A percentile compares a stretch with the other conserved stretches of the same genome.
phyloP scores from a whole-genome alignment of 2,113 vertebrate species.

The Alligator mississippiensis region DNA sequence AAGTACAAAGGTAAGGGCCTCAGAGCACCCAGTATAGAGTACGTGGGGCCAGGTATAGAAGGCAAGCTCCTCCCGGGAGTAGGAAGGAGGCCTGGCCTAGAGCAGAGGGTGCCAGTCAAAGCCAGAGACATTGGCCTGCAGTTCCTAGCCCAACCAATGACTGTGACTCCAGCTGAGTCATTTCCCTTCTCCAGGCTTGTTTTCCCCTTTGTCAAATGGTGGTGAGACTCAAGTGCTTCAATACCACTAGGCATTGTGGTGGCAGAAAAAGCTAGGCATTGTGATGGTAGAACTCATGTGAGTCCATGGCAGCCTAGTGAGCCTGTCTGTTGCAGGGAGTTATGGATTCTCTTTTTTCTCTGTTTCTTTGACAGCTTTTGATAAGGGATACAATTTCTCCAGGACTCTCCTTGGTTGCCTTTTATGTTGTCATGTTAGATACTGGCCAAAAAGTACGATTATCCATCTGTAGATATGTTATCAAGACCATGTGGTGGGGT shows the following conservation, averaged over 20 bases:
- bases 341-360: background rate
- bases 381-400: background rate
- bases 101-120: background rate
- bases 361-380: background rate
- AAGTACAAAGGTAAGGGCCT: conserved; percentile 87
- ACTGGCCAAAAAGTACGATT: no score
- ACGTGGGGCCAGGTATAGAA: no score
- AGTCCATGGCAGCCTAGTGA: background rate
- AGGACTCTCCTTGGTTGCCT: background rate
- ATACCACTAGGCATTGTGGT: background rate
- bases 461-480: background rate
- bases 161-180: background rate
- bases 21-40: rapidly evolving
- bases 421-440: no score
- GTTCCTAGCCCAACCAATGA: background rate
- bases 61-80: background rate
- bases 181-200: background rate
- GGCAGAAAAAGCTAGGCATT: background rate
- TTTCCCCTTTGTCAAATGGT: background rate
- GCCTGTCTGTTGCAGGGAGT: background rate
- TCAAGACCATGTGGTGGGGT: background rate
- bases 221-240: background rate
- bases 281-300: background rate
- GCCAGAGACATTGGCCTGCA: background rate
- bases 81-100: background rate